Evolutionary conservation across 2,113 vertebrate species (phyloP).

Genomic region (Atlantisia rogersi): DNA sequence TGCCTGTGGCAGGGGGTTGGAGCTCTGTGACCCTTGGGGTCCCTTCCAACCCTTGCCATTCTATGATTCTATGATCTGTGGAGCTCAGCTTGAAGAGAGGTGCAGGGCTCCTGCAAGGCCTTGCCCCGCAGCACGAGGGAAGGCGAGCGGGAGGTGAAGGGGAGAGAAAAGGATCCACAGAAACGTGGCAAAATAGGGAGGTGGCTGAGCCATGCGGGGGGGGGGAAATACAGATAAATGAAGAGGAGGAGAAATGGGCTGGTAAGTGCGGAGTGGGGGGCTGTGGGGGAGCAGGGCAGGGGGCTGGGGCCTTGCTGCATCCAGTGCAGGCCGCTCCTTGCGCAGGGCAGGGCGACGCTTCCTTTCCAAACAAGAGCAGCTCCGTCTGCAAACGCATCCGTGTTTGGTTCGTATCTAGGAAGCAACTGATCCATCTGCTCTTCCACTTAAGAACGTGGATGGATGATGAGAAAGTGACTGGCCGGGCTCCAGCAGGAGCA

Average conservation of each 20-base stretch:
- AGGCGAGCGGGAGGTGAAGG: neutral
- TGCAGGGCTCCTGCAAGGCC: neutral
- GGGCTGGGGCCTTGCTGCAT: neutral
- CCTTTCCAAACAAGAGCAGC: constrained; percentile 42
- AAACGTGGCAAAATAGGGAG: neutral
- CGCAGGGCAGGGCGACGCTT: neutral
- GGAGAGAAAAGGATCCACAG: neutral
- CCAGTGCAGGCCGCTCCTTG: neutral
- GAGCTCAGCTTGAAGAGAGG: neutral
- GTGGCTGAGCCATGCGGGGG: accelerated
- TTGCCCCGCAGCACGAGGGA: neutral
- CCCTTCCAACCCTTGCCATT: too few species aligned
- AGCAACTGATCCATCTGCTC: constrained; percentile 62
- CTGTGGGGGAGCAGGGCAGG: accelerated
- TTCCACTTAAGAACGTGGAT: constrained; percentile 46
- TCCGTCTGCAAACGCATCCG: neutral
- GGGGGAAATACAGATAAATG: neutral
- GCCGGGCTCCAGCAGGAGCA: constrained; percentile 28
- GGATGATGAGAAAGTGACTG: constrained; percentile 54
- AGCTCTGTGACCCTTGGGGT: too few species aligned
- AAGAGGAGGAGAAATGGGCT: neutral
- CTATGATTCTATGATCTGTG: neutral
- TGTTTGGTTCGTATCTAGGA: constrained; percentile 56
- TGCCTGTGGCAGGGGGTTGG: too few species aligned
- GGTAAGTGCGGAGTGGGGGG: accelerated